Evolutionary conservation across 2,888 invertebrate species (phyloP).

Genomic region (Noctua janthina): DNA sequence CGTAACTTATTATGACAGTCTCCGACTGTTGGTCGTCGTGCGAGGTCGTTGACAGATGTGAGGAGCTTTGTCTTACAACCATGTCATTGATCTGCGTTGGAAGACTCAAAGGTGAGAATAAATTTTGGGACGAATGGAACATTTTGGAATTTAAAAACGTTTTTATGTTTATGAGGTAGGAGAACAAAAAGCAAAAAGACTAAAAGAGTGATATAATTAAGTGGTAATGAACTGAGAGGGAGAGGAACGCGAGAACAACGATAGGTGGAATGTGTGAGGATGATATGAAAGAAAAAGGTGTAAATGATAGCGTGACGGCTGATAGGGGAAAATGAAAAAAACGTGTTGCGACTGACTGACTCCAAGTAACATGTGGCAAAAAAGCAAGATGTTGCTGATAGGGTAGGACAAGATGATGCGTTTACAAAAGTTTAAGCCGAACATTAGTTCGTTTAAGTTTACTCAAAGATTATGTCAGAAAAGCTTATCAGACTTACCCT

Average conservation of each 20-base stretch:
- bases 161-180: slow-evolving; percentile 7
- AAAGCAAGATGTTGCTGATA: neutral
- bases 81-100: slow-evolving; percentile 52
- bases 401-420: neutral
- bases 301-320: neutral
- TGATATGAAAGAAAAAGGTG: neutral
- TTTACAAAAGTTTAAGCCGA: neutral
- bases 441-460: neutral
- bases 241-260: neutral
- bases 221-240: neutral
- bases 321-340: neutral
- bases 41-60: slow-evolving; percentile 62
- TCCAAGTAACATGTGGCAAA: neutral
- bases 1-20: slow-evolving; percentile 60
- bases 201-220: neutral
- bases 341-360: neutral
- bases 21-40: slow-evolving; percentile 26
- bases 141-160: slow-evolving; percentile 11
- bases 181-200: neutral
- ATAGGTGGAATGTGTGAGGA: neutral
- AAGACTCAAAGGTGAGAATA: slow-evolving; percentile 45
- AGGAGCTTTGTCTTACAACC: slow-evolving; percentile 53
- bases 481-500: neutral
- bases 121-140: slow-evolving; percentile 17
- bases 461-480: neutral